phyloP scores from a whole-genome alignment of 2,113 vertebrate species.

The Datnioides undecimradiatus region DNA sequence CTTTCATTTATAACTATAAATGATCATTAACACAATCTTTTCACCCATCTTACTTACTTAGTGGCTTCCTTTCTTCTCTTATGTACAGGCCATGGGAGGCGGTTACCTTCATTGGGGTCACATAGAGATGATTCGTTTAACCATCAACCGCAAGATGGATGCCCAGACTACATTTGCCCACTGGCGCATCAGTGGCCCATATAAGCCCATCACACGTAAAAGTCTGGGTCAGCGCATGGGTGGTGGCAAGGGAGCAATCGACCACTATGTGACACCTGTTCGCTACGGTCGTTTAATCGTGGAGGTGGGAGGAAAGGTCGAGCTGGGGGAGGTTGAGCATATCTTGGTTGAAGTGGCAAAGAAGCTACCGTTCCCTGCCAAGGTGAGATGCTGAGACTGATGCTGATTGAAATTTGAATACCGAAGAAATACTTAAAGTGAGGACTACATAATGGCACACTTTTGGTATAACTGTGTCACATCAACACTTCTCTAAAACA shows the following conservation, averaged over 20 bases:
- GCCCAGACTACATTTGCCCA: constrained; percentile 88
- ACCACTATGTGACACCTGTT: constrained; percentile 92
- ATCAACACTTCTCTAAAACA: not conserved
- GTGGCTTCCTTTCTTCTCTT: not conserved
- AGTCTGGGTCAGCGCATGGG: constrained; percentile 96
- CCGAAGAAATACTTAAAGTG: not conserved
- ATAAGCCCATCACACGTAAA: constrained; percentile 91
- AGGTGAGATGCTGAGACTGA: constrained; percentile 74
- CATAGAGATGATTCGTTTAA: constrained; percentile 96
- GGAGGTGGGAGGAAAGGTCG: constrained; percentile 91
- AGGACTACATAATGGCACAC: not conserved
- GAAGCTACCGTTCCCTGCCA: constrained; percentile 92
- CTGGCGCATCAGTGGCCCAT: constrained; percentile 90
- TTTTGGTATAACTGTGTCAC: not conserved
- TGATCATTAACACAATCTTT: not conserved
- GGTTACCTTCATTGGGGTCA: constrained; percentile 96
- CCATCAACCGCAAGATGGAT: constrained; percentile 90
- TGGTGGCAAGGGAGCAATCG: constrained; percentile 94
- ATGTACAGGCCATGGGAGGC: constrained; percentile 89
- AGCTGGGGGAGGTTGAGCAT: constrained; percentile 86
- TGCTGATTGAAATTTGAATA: not conserved
- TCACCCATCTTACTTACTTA: not conserved
- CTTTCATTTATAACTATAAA: too few relatives aligned
- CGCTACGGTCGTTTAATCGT: constrained; percentile 87
- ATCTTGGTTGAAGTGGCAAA: constrained; percentile 88